Conservation (phyloP, 2,113 vertebrate species). For the Dicaeum eximium region DNA sequence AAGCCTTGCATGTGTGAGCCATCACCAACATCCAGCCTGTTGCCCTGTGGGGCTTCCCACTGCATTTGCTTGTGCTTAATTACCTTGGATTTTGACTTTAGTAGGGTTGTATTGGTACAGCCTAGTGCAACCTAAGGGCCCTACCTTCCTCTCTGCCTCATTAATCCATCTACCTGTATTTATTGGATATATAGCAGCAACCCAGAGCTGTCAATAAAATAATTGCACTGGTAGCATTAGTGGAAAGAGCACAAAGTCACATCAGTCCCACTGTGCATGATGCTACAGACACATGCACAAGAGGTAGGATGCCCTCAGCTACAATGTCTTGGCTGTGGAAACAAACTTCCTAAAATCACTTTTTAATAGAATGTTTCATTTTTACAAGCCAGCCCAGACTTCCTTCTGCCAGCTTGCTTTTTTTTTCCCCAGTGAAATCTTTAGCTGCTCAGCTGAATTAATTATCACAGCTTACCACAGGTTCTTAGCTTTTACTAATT, state of each 20-base stretch:
- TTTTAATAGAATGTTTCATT: neutral
- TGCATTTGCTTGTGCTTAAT: neutral
- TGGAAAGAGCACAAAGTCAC: neutral
- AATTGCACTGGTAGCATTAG: neutral
- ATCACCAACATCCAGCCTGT: neutral
- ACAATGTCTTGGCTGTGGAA: neutral
- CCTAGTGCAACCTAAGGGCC: neutral
- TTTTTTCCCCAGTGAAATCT: neutral
- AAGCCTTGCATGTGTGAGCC: neutral
- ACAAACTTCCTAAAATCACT: conserved; percentile 1
- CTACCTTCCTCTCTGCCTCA: neutral
- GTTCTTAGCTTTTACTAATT: conserved; percentile 18
- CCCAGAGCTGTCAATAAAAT: neutral
- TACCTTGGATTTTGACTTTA: neutral
- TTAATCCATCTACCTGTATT: neutral
- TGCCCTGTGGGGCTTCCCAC: neutral
- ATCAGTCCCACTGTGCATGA: neutral
- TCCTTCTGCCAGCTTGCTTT: neutral
- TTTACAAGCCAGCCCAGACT: neutral
- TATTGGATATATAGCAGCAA: neutral
- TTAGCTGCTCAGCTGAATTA: neutral
- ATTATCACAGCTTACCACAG: neutral
- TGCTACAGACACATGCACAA: neutral
- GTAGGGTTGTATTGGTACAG: neutral
- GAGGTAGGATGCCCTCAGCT: neutral